Conservation (phyloP, 2,113 vertebrate species). For the Trichechus manatus region DNA sequence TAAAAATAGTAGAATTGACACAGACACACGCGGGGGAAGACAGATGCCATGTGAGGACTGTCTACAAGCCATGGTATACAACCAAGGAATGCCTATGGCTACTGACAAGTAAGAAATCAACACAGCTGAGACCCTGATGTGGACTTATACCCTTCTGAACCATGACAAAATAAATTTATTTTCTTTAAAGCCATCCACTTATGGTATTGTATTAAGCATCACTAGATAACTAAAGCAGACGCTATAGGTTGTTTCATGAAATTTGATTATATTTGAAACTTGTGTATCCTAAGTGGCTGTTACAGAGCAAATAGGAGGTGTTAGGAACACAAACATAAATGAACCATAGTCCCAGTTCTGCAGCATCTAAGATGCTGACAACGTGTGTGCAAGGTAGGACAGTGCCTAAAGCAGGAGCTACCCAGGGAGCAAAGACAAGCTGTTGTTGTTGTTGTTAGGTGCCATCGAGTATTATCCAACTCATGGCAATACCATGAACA, state of each 20-base stretch:
- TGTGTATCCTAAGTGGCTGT: not conserved
- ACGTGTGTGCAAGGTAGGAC: not conserved
- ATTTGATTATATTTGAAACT: not conserved
- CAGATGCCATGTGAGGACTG: not conserved
- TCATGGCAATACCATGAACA: no score
- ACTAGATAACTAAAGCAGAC: not conserved
- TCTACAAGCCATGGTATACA: not conserved
- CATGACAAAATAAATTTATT: not conserved
- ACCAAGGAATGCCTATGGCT: not conserved
- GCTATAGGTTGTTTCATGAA: not conserved
- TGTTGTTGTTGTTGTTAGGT: no score
- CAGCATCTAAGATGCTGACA: not conserved
- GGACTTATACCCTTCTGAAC: not conserved
- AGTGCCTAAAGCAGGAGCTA: not conserved
- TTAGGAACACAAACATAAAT: not conserved
- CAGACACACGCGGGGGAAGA: not conserved
- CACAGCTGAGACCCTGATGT: not conserved
- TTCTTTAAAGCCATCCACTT: not conserved
- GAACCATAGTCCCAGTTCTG: not conserved
- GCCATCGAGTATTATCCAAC: no score
- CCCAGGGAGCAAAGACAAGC: not conserved
- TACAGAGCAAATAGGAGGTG: rapidly evolving
- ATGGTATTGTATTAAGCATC: not conserved
- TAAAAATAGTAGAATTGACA: no score
- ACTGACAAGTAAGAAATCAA: not conserved